These are phyloP conservation scores for Musca domestica DNA, from an alignment of 1,140 invertebrate genomes.

Conservation along the genomic window DNA sequence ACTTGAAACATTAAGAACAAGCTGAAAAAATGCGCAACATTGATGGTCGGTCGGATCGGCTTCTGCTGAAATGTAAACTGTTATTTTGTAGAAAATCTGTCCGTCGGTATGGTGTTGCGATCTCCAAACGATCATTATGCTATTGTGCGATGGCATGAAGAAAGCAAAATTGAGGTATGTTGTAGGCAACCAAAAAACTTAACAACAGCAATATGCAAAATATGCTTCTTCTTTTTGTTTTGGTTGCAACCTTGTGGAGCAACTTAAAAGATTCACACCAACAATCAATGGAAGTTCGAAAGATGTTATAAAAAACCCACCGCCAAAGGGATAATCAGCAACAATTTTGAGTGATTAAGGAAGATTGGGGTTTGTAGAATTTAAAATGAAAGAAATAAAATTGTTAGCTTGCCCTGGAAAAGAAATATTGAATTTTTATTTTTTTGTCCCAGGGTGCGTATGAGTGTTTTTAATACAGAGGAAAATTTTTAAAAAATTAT, in stretches of 20 bases:
- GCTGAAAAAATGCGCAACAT: background rate
- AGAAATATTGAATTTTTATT: conserved; percentile 10
- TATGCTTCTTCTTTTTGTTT: conserved; percentile 25
- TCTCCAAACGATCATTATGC: background rate
- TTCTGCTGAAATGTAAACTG: too few species aligned
- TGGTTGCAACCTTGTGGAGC: too few species aligned
- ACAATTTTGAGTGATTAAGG: conserved; percentile 55
- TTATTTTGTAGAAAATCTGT: too few species aligned
- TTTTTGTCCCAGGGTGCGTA: conserved; percentile 5
- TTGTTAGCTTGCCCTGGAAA: too few species aligned
- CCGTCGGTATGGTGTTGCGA: too few species aligned
- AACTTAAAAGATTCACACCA: too few species aligned
- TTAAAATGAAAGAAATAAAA: too few species aligned
- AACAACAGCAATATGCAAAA: conserved; percentile 38
- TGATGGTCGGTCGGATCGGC: background rate
- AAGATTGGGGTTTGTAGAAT: too few species aligned
- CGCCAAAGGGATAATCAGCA: conserved; percentile 55
- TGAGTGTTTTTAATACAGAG: background rate
- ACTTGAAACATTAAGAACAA: conserved; percentile 25
- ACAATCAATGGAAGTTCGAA: too few species aligned
- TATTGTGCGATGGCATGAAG: background rate
- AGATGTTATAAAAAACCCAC: too few species aligned
- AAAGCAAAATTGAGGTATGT: background rate
- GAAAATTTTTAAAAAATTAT: background rate
- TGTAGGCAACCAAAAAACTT: background rate